Evolutionary conservation across 2,797 vertebrate species (phyloP), one percentile per base, ranked within the genome.

Genomic region (Sebastes dallii): DNA sequence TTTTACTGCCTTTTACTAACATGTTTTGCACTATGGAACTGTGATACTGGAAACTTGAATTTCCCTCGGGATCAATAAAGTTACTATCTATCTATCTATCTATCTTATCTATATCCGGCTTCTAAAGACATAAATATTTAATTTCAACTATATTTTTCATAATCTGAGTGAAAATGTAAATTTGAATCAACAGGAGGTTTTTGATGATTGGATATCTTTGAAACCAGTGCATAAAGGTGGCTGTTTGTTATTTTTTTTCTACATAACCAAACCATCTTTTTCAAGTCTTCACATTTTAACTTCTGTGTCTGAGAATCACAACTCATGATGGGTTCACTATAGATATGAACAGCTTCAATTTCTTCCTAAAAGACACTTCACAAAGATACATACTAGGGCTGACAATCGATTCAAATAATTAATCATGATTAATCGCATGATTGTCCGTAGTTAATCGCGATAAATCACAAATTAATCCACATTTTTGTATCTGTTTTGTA

Each of bases 351-450:
- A 29, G n/a, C 34, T 46, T 42, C 9, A 24, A 5, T 32, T 11
- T 46, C 54, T 39, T 27, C 18, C 16, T 13, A 8, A 54, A 54
- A 7, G 16, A 67, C 36, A 39, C 29, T 50, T 67, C 4, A 62
- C 0, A 60, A 4, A 2, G 60, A 24, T 39, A 56, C 46, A 12
- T 24, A n/a, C 0, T 16, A 18, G 42, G 6, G 16, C 42, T 46
- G 42, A 0, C 42, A 46, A 46, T 46, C 42, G 3, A 46, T 46
- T 46, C 0, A 46, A 46, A 18, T 46, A 46, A 0, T 7, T 46
- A 46, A 46, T 46, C 1, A 18, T 46, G 42, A 46, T 46, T 46
- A 46, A 46, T 0, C 14, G 2, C 13, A 42, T 39, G 12, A 39
- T 39, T 39, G 36, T 39, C 36, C 11, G 0, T 36, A 36, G 11